Evolutionary conservation across 2,797 vertebrate genomes (phyloP).

Genomic region (Aeoliscus strigatus): DNA sequence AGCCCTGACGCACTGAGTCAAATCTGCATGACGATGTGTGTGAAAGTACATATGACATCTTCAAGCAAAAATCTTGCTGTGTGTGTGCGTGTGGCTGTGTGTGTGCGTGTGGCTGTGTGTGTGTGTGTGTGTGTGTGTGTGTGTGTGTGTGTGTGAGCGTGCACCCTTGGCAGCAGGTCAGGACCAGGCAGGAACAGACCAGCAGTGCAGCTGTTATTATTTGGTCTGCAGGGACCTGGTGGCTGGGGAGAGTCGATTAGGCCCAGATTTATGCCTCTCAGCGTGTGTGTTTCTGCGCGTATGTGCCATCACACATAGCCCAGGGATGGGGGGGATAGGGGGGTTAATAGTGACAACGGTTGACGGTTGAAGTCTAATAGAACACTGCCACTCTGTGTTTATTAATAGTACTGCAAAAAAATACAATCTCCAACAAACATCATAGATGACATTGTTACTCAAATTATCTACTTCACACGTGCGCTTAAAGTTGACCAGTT

Average conservation of each 20-base stretch:
- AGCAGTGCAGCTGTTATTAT: constrained; percentile 68
- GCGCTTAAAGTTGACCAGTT: no score
- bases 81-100: no score
- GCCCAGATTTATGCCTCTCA: constrained; percentile 69
- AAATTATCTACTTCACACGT: no score
- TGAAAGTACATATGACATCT: constrained; percentile 49
- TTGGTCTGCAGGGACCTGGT: constrained; percentile 61
- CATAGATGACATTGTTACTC: no score
- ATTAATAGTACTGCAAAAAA: constrained; percentile 28
- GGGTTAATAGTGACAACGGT: not conserved
- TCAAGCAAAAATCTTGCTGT: constrained; percentile 30
- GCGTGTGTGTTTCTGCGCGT: constrained; percentile 34
- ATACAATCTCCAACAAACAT: not conserved
- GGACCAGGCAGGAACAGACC: constrained; percentile 62
- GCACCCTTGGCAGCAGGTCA: constrained; percentile 56
- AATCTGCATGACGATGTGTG: constrained; percentile 34
- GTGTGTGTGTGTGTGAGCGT: constrained; percentile 30
- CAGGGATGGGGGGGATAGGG: constrained; percentile 23
- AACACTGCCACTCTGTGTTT: constrained; percentile 58
- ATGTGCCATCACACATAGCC: no score
- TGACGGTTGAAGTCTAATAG: constrained; percentile 22
- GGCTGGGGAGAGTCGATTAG: constrained; percentile 72
- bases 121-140: no score
- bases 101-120: no score
- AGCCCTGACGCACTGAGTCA: constrained; percentile 17